Evolutionary conservation across 1,140 invertebrate species (phyloP).

Genomic region (Diploscapter pachys): DNA sequence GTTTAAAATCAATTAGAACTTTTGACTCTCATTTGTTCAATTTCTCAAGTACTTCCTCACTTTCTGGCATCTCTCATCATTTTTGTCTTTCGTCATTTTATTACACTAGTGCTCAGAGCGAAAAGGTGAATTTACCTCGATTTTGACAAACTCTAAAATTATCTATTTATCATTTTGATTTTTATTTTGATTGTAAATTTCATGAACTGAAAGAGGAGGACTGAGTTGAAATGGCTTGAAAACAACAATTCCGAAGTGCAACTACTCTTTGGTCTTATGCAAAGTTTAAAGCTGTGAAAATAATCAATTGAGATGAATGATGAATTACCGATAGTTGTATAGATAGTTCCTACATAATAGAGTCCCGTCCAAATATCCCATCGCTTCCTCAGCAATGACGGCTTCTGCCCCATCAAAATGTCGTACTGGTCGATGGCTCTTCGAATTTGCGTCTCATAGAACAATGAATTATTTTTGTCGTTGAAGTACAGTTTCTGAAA

Average conservation of each 20-base stretch:
- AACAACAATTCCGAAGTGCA: too few species aligned
- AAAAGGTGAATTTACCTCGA: too few species aligned
- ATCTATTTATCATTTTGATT: too few species aligned
- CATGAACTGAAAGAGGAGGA: too few species aligned
- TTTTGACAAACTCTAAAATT: too few species aligned
- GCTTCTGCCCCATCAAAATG: conserved; percentile 23
- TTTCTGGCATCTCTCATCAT: not conserved
- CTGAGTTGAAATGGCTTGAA: too few species aligned
- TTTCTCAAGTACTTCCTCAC: not conserved
- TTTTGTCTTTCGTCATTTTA: too few species aligned
- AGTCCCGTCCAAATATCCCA: conserved; percentile 38
- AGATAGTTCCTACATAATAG: conserved; percentile 40
- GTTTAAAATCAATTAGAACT: not conserved
- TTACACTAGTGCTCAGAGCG: too few species aligned
- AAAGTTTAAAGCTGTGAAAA: too few species aligned
- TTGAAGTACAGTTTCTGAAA: conserved; percentile 16
- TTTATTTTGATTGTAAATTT: too few species aligned
- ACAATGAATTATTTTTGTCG: not conserved
- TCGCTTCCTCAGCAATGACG: conserved; percentile 25
- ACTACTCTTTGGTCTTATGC: too few species aligned
- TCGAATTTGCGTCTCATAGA: conserved; percentile 22
- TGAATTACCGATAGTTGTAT: conserved; percentile 40
- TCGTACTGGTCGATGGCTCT: conserved; percentile 34
- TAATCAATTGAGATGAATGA: conserved; percentile 7
- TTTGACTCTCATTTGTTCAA: not conserved